These are phyloP conservation scores for Hoplodrina ambigua DNA, from an alignment of 2,888 invertebrate species.

Conservation along the genomic window DNA sequence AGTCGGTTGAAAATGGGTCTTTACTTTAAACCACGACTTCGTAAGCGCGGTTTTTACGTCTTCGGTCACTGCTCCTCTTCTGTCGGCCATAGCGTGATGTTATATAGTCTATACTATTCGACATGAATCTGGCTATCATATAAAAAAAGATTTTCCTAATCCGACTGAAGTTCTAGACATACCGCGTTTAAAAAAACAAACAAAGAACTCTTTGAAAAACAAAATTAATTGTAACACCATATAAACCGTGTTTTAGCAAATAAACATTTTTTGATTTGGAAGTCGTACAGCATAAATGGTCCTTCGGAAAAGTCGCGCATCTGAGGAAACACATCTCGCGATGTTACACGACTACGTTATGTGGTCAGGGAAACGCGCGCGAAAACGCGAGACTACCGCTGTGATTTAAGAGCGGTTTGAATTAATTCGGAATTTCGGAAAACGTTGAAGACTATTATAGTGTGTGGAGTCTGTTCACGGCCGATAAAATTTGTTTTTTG, in stretches of 20 bases:
- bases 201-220: no score
- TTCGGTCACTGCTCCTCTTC: no score
- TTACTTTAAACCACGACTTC: no score
- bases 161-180: no score
- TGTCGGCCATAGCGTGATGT: no score
- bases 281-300: conserved; percentile 8
- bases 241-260: no score
- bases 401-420: conserved; percentile 43
- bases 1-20: no score
- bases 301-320: conserved; percentile 14
- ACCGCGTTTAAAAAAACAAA: no score
- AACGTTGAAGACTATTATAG: conserved; percentile 37
- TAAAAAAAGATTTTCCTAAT: no score
- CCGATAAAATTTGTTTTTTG: conserved; percentile 19
- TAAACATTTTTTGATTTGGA: background rate
- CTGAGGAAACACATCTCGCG: conserved; percentile 10
- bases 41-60: no score
- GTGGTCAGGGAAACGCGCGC: conserved; percentile 38
- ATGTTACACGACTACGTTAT: conserved; percentile 43
- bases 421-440: conserved; percentile 50
- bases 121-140: no score
- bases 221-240: no score
- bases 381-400: conserved; percentile 16
- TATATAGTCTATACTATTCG: background rate
- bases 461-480: conserved; percentile 28